Conservation (phyloP, 1,140 invertebrate species). For the Sitobion miscanthi region DNA sequence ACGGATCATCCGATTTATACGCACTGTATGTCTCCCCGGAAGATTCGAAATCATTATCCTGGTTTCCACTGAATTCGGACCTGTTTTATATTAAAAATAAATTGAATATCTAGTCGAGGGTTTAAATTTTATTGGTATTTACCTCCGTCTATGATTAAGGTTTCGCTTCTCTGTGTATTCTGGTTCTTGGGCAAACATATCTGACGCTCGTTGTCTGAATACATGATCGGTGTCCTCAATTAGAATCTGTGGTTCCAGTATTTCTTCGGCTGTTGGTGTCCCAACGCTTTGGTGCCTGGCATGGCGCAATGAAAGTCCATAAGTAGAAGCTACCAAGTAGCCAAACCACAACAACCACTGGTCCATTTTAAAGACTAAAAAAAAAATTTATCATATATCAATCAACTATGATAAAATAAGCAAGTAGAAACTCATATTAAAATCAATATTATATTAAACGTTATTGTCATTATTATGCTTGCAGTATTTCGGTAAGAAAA, state of each 20-base stretch:
- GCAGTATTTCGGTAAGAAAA: neutral
- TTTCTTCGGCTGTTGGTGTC: constrained; percentile 49
- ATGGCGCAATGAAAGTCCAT: constrained; percentile 44
- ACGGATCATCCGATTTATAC: constrained; percentile 68
- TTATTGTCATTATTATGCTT: neutral
- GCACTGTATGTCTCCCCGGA: constrained; percentile 51
- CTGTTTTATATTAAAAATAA: constrained; percentile 3
- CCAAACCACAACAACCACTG: constrained; percentile 43
- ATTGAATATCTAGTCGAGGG: neutral
- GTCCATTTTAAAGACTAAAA: constrained; percentile 45
- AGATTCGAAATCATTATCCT: constrained; percentile 51
- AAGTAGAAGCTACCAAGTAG: constrained; percentile 34
- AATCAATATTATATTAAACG: neutral
- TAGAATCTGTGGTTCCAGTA: constrained; percentile 43
- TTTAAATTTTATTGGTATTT: neutral
- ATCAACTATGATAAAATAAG: neutral
- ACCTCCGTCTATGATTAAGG: constrained; percentile 33
- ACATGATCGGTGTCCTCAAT: constrained; percentile 38
- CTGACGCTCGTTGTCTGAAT: constrained; percentile 54
- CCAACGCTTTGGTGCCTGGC: constrained; percentile 40
- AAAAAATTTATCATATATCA: neutral
- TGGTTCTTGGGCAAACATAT: constrained; percentile 47
- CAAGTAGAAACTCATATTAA: neutral
- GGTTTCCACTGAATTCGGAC: constrained; percentile 54
- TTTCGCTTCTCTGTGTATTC: constrained; percentile 41